Evolutionary conservation across 2,113 vertebrate genomes (phyloP), one percentile per base, ranked within the genome.

Genomic region (Hystrix cristata): DNA sequence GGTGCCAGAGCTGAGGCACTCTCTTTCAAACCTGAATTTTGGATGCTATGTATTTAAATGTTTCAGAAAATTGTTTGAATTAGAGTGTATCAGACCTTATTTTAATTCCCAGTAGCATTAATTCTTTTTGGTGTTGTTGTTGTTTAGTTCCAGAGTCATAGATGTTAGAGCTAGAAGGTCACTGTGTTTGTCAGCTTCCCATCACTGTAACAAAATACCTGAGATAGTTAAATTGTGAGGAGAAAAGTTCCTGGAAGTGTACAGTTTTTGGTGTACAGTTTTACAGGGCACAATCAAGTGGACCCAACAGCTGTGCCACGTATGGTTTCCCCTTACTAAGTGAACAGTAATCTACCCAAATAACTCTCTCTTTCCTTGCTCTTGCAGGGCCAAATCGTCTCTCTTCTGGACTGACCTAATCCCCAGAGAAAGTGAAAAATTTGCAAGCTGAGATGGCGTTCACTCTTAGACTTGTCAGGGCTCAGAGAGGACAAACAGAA

Each of bases 401-500:
- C 12, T 48, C 84, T 83, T 78, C 78, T 83, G 16, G 4, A 57
- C 71, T 46, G 6, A 92, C n/a, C 43, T 57, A 83, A 79, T 64
- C 71, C 29, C 38, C 5, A 15, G 23, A 57, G 72, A 81, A 81
- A 76, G 5, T n/a, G n/a, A 65, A 86, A 34, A 76, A n/a, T 60
- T 72, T 65, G 57, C 48, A 55, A 90, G n/a, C 48, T 12, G 51
- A 53, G 34, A 65, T 90, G 34, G 85, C 59, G 57, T 65, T 79
- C 25, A 55, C 59, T 48, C 64, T 81, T 62, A 93, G 51, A 59
- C 31, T 38, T 86, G 76, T 67, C 60, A 34, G 14, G 43, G 65
- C 27, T 96, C 60, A 81, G 3, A 80, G 0, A n/a, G n/a, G 13
- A 18, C 81, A 76, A 65, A 90, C 25, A 86, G 88, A 92, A 95